Percentiles rank a stretch among this genome's conserved stretches.
These are phyloP conservation scores for Enhydra lutris DNA, from an alignment of 2,113 vertebrate genomes.

Conservation along the genomic window DNA sequence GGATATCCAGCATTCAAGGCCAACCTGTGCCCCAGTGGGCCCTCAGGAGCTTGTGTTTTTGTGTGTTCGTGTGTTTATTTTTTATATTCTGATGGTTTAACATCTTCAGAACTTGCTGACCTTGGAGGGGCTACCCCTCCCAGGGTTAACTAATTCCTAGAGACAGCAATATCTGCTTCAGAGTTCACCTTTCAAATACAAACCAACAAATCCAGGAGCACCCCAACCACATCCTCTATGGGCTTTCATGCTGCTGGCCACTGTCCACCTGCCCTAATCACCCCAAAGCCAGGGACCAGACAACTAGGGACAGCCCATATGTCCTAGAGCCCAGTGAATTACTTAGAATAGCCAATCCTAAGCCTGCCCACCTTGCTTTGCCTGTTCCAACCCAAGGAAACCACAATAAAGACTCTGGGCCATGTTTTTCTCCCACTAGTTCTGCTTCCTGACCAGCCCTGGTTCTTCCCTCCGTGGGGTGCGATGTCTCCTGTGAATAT, in stretches of 20 bases:
- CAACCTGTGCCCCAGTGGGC: not conserved
- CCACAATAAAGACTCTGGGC: not conserved
- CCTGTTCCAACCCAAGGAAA: not conserved
- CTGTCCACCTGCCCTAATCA: not conserved
- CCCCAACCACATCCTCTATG: not conserved
- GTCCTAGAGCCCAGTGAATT: not conserved
- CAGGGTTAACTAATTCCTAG: not conserved
- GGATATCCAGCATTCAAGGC: not conserved
- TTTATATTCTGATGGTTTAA: not conserved
- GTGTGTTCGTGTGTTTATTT: not conserved
- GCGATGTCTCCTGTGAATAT: not conserved
- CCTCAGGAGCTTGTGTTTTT: not conserved
- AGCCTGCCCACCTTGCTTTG: rapidly evolving
- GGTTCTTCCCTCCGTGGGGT: not conserved
- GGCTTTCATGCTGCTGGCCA: not conserved
- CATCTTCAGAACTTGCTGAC: not conserved
- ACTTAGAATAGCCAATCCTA: not conserved
- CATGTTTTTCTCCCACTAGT: not conserved
- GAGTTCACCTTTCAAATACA: not conserved
- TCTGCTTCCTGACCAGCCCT: not conserved
- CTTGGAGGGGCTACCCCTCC: not conserved
- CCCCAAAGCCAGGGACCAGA: not conserved
- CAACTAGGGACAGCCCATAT: not conserved
- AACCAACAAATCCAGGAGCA: not conserved
- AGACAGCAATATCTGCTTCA: not conserved